Evolutionary conservation across 2,888 invertebrate genomes (phyloP).

Genomic region (Lasioglossum malachurum): DNA sequence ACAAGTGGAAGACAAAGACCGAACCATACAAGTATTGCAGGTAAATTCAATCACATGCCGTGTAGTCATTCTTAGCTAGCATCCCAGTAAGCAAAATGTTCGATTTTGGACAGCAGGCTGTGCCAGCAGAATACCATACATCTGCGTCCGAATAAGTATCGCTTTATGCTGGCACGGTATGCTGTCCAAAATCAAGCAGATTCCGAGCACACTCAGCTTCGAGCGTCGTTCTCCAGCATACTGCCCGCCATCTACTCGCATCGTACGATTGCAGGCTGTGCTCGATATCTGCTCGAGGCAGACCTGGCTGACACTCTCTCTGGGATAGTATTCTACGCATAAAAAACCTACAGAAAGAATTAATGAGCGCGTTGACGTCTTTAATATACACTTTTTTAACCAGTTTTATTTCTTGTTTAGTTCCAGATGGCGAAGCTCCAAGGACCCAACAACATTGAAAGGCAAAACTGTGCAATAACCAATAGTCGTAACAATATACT

Average conservation of each 20-base stretch:
- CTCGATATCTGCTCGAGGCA: no score
- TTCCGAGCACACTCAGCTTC: no score
- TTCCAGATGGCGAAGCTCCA: constrained; percentile 80
- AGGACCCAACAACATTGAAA: constrained; percentile 75
- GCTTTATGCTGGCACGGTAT: no score
- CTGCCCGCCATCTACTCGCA: no score
- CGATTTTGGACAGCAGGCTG: no score
- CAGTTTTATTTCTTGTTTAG: constrained; percentile 61
- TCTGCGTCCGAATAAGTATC: no score
- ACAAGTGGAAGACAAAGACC: constrained; percentile 94
- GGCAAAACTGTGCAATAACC: constrained; percentile 77
- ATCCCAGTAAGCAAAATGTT: no score
- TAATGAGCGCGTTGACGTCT: neutral
- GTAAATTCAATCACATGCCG: constrained; percentile 62
- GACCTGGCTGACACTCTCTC: no score
- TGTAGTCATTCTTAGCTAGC: neutral
- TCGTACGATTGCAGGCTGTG: no score
- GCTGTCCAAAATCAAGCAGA: no score
- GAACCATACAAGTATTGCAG: constrained; percentile 92
- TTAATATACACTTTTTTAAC: neutral
- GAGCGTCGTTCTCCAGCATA: no score
- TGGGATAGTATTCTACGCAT: neutral
- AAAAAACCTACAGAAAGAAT: neutral
- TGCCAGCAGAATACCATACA: no score
- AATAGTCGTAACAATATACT: constrained; percentile 82